Percentiles rank a stretch among this genome's conserved stretches.
These are phyloP conservation scores for Nipponia nippon DNA, from an alignment of 2,113 vertebrate genomes.

Conservation along the genomic window DNA sequence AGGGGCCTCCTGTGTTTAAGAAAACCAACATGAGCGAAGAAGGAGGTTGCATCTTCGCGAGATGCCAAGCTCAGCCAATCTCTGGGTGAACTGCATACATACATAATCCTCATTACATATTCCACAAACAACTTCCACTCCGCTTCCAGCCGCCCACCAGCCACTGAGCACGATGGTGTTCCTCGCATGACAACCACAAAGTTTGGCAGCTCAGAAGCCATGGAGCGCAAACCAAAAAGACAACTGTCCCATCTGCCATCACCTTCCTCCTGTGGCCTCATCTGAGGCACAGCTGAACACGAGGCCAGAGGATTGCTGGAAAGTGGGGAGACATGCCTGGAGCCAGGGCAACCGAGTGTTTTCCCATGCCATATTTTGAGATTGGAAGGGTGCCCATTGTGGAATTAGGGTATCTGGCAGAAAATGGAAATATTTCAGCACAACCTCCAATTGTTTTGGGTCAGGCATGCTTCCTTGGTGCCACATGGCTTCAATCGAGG, in stretches of 20 bases:
- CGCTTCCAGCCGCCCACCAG: neutral
- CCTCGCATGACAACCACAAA: neutral
- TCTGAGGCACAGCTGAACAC: too few species aligned
- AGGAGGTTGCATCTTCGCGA: neutral
- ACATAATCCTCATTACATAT: neutral
- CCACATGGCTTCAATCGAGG: neutral
- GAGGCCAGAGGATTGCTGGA: neutral
- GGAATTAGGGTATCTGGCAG: neutral
- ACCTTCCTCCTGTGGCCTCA: neutral
- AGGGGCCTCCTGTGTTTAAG: neutral
- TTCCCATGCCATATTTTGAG: neutral
- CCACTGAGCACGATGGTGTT: neutral
- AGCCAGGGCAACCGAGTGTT: neutral
- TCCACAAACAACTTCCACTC: slow-evolving; percentile 4
- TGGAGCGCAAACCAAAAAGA: neutral
- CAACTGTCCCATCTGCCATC: neutral
- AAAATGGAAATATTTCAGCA: neutral
- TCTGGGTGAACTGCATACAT: neutral
- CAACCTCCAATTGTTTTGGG: neutral
- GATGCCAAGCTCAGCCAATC: neutral
- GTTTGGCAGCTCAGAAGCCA: neutral
- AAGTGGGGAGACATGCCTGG: neutral
- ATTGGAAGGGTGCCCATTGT: neutral
- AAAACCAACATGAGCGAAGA: neutral
- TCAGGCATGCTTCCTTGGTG: neutral